phyloP scores from a whole-genome alignment of 2,797 vertebrate species.

The Staurois parvus region DNA sequence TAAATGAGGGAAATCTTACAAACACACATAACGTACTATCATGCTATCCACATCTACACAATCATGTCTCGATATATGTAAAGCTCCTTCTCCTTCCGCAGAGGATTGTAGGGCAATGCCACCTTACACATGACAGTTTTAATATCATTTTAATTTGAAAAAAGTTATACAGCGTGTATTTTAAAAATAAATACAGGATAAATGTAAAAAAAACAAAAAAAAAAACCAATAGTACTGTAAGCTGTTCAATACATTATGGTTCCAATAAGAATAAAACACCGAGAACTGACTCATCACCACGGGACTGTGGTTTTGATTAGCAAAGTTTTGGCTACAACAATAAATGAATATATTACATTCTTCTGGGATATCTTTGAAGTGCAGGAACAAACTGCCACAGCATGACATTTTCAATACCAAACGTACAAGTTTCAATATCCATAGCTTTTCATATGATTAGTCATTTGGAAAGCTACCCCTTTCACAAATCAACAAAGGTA shows the following conservation, averaged over 20 bases:
- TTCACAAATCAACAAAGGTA: conserved; percentile 22
- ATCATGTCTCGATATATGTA: too few species aligned
- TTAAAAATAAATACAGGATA: too few species aligned
- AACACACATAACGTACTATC: background rate
- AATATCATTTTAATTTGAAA: too few species aligned
- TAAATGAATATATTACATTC: background rate
- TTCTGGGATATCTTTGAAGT: conserved; percentile 19
- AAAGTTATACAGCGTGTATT: too few species aligned
- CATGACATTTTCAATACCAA: conserved; percentile 22
- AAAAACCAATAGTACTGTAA: background rate
- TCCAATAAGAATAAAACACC: background rate
- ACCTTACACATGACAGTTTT: too few species aligned
- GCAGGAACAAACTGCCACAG: background rate
- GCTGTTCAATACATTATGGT: background rate
- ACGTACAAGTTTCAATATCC: background rate
- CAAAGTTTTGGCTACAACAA: conserved; percentile 12
- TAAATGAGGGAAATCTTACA: background rate
- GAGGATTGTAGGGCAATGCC: too few species aligned
- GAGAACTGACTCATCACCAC: conserved; percentile 6
- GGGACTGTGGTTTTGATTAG: conserved; percentile 25
- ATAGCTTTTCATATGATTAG: conserved; percentile 6
- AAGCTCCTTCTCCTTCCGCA: too few species aligned
- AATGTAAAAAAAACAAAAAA: background rate
- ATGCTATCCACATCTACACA: too few species aligned
- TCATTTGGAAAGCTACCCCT: conserved; percentile 18